Base-by-base conservation (phyloP, 2,888 invertebrate genomes). In the Aleiodes alternator region DNA sequence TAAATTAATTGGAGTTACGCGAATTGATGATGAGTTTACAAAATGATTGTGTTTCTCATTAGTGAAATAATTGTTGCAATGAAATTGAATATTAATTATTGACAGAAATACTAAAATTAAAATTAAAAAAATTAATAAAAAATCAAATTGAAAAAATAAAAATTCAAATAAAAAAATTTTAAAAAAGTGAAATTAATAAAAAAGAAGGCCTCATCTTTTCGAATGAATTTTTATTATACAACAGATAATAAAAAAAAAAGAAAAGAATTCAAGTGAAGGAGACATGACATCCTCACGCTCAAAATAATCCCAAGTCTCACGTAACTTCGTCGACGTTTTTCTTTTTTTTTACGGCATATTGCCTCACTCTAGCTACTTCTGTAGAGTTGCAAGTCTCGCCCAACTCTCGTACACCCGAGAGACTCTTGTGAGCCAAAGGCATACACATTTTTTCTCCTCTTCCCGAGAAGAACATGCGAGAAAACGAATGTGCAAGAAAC, bases 401-500 rank as follows among this genome's bases (percentile, higher is more conserved):
- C 14, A 61, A 4, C 43, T 14, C 38, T 38, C 14, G 14, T 43
- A 43, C n/a, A 38, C 61, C 61, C 61, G 6, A 43, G 61, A 43
- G 61, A 14, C 38, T 43, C 34, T 23, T 34, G 34, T 34, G 34
- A 34, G 34, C 61, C 34, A 5, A n/a, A 61, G 61, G 61, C 61
- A 38, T 61, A 61, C n/a, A 61, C 61, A 38, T 34, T 34, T 34
- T 34, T 34, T 29, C 14, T 7, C 43, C 16, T 14, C 43, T 7
- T 14, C 38, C 34, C 59, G 23, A 23, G 34, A 34, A 43, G 61
- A 9, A 38, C 12, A 14, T 14, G 7, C 34, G 61, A 12, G 38
- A 31, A 23, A 43, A 31, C 43, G 61, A 61, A 61, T 61, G 43
- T 61, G 43, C 31, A 43, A 61, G 38, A 14, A 61, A 61, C 61